phyloP scores from a whole-genome alignment of 2,113 vertebrate genomes.

The Heterotis niloticus region DNA sequence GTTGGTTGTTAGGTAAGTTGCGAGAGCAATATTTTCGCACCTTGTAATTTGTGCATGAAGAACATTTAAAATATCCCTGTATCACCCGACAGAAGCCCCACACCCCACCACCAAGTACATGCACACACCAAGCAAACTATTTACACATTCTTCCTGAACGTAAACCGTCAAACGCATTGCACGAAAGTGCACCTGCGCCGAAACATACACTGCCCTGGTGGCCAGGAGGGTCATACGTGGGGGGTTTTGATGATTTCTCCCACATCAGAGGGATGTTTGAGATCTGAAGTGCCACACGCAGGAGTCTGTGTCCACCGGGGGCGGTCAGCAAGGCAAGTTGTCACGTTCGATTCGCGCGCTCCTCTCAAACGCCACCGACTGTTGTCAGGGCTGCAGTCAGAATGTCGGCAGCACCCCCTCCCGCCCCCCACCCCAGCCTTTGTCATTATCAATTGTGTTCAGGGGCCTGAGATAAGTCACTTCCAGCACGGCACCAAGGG shows the following conservation, averaged over 20 bases:
- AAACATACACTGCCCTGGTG: background rate
- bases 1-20: no score
- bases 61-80: no score
- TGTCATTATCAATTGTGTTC: conserved; percentile 44
- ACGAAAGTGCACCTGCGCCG: no score
- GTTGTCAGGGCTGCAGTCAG: conserved; percentile 39
- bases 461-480: conserved; percentile 40
- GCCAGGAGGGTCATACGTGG: background rate
- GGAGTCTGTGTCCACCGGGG: conserved; percentile 15
- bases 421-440: conserved; percentile 25
- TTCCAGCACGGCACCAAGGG: conserved; percentile 41
- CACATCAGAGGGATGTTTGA: conserved; percentile 24
- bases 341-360: conserved; percentile 34
- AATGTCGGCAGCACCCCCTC: background rate
- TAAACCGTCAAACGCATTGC: no score
- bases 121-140: no score
- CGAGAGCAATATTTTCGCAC: no score
- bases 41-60: no score
- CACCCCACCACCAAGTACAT: no score
- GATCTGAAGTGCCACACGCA: conserved; percentile 11
- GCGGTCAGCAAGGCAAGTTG: conserved; percentile 18
- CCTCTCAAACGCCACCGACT: conserved; percentile 23
- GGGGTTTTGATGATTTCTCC: conserved; percentile 1
- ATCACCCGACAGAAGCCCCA: no score
- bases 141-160: no score